Base-by-base conservation (phyloP, 1,140 invertebrate genomes). In the Nasonia giraulti region DNA sequence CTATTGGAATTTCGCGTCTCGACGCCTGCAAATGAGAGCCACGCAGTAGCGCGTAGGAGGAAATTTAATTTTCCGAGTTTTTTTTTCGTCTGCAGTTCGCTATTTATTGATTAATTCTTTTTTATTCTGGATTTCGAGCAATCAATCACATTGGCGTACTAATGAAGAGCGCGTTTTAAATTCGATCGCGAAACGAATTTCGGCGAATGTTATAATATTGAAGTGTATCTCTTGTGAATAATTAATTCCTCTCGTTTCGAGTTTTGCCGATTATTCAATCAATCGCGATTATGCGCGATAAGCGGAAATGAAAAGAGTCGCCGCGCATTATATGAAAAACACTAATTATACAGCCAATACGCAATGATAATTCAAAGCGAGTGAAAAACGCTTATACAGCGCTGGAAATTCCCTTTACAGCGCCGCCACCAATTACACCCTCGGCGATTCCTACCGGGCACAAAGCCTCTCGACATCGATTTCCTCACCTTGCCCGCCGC, bases 381-480 rank as follows among this genome's bases (percentile, higher is more conserved):
- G 14, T 62, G 20, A 62, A n/a, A 62, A n/a, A 62, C 14, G 20
- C 17, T 62, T 62, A 17, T 62, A 62, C 20, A 62, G 17, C 17
- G 17, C 20, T 62, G 55, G 55, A 62, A 62, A 62, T 62, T 62
- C 17, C 55, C 20, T 62, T 62, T 62, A n/a, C 55, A 62, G 17
- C 55, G 0, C 17, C 6, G 55, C 55, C 20, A 6, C 55, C 55
- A 62, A 62, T 62, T 62, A 62, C 55, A 62, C 17, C 55, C 17
- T 2, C 55, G 55, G n/a, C 55, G 55, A 20, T 4, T n/a, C 55
- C 55, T n/a, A 20, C 55, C n/a, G 20, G 27, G 44, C 33, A 50
- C 75, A 77, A 77, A 77, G 44, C 20, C 14, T n/a, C 75, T 50
- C 50, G 47, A 80, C 79, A 80, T 71, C 66, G 79, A 80, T 80